Evolutionary conservation across 2,888 invertebrate species (phyloP), one percentile per base, ranked within the genome.

Genomic region (Oligia fasciuncula): DNA sequence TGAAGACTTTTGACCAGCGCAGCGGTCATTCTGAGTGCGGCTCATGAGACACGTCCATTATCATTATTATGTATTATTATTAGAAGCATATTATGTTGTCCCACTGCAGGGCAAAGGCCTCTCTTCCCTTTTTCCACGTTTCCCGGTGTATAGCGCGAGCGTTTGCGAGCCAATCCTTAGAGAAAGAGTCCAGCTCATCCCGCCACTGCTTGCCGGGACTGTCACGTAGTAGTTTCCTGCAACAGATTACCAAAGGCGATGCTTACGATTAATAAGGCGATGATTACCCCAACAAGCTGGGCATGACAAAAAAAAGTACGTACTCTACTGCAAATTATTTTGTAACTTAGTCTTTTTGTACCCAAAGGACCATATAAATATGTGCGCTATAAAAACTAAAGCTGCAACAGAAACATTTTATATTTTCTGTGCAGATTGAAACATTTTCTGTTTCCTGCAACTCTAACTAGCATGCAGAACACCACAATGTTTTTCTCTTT

Each of bases 401-500:
- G 49, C 67, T 46, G n/a, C 51, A 49, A 69, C 51, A 62, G 43
- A 43, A 85, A 62, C 46, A 72, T 82, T 82, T 81, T 62, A 65
- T 62, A 62, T 68, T 68, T 83, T 54, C 19, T 60, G 14, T 14
- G 57, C 73, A 74, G 69, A 83, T 67, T 66, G 71, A 49, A 81
- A 81, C 35, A 76, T 54, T 57, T 69, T 35, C 81, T 60, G 68
- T 76, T 62, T 35, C 40, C 72, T 57, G 29, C 11, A 63, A 23
- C 57, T 69, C 23, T 76, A 82, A 76, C 76, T 54, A 86, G 86
- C 86, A 40, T 65, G 62, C 72, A 65, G 63, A 77, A 57, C 60
- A 35, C 19, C n/a, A 23, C 35, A 43, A 29, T 40, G 4, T 14
- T 60, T 46, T 51, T 40, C 19, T 68, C 40, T 49, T 81, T 85